Evolutionary conservation across 2,113 vertebrate genomes (phyloP), one percentile per base, ranked within the genome.

Genomic region (Vimba vimba): DNA sequence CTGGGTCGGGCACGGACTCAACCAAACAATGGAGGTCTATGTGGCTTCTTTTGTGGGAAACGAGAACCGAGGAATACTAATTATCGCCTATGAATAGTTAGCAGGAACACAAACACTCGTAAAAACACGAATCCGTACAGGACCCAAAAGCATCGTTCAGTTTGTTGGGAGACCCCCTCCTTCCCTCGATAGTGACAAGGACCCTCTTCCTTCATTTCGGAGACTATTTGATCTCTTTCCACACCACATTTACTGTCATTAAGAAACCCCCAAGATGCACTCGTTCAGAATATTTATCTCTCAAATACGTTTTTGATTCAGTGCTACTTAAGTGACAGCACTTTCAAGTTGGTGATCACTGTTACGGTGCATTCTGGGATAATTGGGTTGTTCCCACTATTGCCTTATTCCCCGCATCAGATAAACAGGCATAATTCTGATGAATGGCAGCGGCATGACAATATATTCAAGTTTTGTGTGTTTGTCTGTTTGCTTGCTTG

Each of bases 291-390:
- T 94, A 94, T 95, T 91, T 79, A 90, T 90, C 95, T 95, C 94
- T 93, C 90, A 95, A 94, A 95, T 94, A 94, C 27, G 76, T 94
- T 89, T 95, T 94, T 91, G 90, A 94, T 93, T 94, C 93, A 95
- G 94, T 93, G 93, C 94, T 94, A 93, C 92, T 96, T 93, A 94
- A 93, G 92, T 95, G 95, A 95, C 95, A 95, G 94, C 92, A 90
- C 94, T 96, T 96, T 96, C 92, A 96, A 96, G 94, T 95, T 92
- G 94, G 94, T 95, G 95, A 96, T 96, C 94, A 95, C 90, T 93
- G 92, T 89, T 91, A 93, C 90, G 89, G 85, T 4, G 23, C 93
- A 90, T 94, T 92, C 91, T 92, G 94, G 91, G 94, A 96, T 96
- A 97, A 97, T 97, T 96, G 94, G 89, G 86, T 93, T 94, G 89